Percentiles rank a stretch among this genome's conserved stretches.
These are phyloP conservation scores for Congeria kusceri DNA, from an alignment of 2,888 invertebrate genomes.

Conservation along the genomic window DNA sequence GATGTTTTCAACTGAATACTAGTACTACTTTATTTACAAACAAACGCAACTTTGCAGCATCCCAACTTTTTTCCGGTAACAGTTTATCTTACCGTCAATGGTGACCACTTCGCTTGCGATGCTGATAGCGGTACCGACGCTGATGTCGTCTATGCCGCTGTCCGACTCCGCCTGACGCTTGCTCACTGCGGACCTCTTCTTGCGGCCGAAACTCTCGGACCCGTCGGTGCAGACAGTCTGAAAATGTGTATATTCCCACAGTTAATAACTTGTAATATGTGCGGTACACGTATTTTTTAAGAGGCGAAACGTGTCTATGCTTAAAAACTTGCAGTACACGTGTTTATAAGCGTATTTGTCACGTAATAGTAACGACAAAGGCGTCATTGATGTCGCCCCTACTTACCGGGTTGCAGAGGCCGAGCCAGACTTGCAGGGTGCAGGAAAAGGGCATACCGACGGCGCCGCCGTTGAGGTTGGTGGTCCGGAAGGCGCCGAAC, in stretches of 20 bases:
- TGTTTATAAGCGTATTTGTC: too few species aligned
- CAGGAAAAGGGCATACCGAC: slow-evolving; percentile 66
- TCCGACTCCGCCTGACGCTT: slow-evolving; percentile 29
- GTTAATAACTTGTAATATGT: too few species aligned
- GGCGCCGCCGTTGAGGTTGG: slow-evolving; percentile 57
- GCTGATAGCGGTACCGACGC: slow-evolving; percentile 51
- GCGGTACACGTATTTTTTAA: too few species aligned
- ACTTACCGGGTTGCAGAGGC: slow-evolving; percentile 57
- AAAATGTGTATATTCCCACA: neutral
- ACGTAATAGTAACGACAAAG: too few species aligned
- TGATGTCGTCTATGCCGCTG: slow-evolving; percentile 57
- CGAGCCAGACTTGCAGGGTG: slow-evolving; percentile 66
- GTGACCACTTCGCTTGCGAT: slow-evolving; percentile 59
- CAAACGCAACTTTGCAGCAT: too few species aligned
- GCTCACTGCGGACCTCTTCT: slow-evolving; percentile 45
- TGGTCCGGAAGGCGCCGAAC: slow-evolving; percentile 70
- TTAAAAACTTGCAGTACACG: too few species aligned
- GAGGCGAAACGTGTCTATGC: too few species aligned
- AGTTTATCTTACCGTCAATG: slow-evolving; percentile 57
- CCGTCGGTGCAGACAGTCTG: slow-evolving; percentile 58
- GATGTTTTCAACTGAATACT: too few species aligned
- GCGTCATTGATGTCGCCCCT: too few species aligned
- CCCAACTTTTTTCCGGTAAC: too few species aligned
- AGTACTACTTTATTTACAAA: too few species aligned
- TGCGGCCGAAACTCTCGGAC: slow-evolving; percentile 48